These are phyloP conservation scores for Chaenodraco wilsoni DNA, from an alignment of 2,797 vertebrate species.

Conservation along the genomic window DNA sequence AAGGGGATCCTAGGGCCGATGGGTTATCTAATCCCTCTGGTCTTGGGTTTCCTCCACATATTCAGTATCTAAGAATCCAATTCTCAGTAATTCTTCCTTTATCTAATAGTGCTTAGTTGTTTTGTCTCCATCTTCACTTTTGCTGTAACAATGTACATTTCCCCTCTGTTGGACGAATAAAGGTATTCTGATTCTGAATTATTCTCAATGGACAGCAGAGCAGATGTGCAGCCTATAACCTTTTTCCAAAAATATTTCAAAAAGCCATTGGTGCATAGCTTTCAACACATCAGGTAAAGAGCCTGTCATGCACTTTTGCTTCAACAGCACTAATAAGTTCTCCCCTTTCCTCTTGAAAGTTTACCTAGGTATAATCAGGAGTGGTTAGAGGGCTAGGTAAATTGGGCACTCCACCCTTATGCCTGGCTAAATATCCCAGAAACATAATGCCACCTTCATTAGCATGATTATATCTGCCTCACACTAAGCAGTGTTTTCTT, in stretches of 20 bases:
- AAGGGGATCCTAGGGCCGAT: not conserved
- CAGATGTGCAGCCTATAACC: not conserved
- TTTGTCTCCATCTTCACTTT: no score
- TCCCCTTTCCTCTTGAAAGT: slow-evolving; percentile 28
- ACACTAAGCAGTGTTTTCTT: slow-evolving; percentile 71
- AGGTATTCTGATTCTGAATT: no score
- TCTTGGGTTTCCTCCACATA: not conserved
- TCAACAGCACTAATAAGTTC: slow-evolving; percentile 23
- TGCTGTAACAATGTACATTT: no score
- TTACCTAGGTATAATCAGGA: slow-evolving; percentile 49
- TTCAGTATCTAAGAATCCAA: not conserved
- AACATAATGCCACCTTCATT: slow-evolving; percentile 72
- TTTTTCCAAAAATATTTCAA: not conserved
- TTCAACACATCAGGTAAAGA: slow-evolving; percentile 4
- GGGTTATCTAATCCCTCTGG: not conserved
- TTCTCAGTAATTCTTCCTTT: not conserved
- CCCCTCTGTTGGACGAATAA: no score
- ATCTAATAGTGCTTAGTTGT: no score
- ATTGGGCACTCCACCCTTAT: slow-evolving; percentile 54
- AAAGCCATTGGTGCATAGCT: not conserved
- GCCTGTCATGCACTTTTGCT: not conserved
- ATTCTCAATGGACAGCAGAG: not conserved
- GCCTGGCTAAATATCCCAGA: slow-evolving; percentile 65
- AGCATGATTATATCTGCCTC: slow-evolving; percentile 64
- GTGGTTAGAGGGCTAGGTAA: slow-evolving; percentile 56